Conservation (phyloP, 2,113 vertebrate species). For the Eolophus roseicapilla region DNA sequence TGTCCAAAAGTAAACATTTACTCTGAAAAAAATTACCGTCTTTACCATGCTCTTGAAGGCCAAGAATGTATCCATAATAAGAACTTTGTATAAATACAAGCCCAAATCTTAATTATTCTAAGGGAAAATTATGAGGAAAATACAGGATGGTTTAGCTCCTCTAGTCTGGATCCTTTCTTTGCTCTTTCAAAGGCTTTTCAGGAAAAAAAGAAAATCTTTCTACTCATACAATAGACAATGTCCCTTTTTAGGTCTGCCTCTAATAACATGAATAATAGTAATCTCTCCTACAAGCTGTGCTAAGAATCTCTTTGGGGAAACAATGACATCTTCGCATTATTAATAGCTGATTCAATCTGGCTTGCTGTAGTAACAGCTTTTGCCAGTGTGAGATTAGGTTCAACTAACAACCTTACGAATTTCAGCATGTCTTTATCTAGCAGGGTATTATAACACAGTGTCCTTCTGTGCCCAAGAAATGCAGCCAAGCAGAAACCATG, state of each 20-base stretch:
- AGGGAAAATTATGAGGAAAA: background rate
- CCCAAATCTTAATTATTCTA: background rate
- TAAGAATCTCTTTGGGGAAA: conserved; percentile 46
- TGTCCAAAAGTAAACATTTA: background rate
- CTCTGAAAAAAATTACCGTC: background rate
- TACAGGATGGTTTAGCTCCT: rapidly evolving
- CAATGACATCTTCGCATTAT: conserved; percentile 67
- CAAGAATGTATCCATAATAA: background rate
- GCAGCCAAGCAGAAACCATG: background rate
- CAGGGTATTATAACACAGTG: background rate
- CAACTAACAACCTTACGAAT: conserved; percentile 39
- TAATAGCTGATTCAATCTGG: conserved; percentile 62
- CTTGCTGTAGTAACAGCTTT: conserved; percentile 66
- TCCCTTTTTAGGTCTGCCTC: background rate
- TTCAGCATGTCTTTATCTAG: background rate
- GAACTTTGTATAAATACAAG: background rate
- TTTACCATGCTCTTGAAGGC: background rate
- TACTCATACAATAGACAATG: background rate
- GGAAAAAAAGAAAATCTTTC: background rate
- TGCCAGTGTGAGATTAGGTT: conserved; percentile 56
- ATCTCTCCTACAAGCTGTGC: conserved; percentile 8
- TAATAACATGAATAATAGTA: conserved; percentile 30
- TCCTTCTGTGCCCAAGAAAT: background rate
- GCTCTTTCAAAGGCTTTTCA: background rate
- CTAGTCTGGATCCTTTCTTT: background rate